Conservation (phyloP, 2,797 vertebrate species). For the Florisuga fusca region DNA sequence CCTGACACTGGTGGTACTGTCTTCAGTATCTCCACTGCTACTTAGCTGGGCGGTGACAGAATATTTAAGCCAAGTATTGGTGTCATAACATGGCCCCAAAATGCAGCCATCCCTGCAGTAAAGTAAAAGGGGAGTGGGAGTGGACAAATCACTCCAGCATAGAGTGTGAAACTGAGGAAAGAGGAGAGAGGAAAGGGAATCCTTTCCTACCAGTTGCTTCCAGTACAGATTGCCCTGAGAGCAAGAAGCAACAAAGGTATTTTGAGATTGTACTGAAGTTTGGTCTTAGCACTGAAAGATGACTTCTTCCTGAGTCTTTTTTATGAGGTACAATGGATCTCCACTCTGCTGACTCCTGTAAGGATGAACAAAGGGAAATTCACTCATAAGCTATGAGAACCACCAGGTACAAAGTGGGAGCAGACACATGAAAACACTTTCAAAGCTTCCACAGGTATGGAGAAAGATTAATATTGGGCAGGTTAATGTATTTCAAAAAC, state of each 20-base stretch:
- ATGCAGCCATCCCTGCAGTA: not conserved
- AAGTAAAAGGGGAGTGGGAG: not conserved
- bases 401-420: not conserved
- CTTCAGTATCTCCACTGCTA: not conserved
- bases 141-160: not conserved
- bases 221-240: not conserved
- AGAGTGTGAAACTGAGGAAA: not conserved
- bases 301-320: not conserved
- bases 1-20: not conserved
- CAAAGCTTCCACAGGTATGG: not conserved
- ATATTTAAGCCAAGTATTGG: not conserved
- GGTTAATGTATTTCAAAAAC: conserved; percentile 1
- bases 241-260: not conserved
- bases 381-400: not conserved
- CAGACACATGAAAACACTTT: not conserved
- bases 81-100: not conserved
- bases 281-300: not conserved
- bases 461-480: conserved; percentile 29
- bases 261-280: not conserved
- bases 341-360: not conserved
- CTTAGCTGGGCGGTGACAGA: not conserved
- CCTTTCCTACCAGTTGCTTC: not conserved
- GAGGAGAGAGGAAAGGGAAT: not conserved
- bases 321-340: not conserved
- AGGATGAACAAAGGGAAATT: not conserved